Evolutionary conservation across 92 coral and sea anemone species (phyloP), one percentile per base, ranked within the genome.

Genomic region (Actinernus sp.): DNA sequence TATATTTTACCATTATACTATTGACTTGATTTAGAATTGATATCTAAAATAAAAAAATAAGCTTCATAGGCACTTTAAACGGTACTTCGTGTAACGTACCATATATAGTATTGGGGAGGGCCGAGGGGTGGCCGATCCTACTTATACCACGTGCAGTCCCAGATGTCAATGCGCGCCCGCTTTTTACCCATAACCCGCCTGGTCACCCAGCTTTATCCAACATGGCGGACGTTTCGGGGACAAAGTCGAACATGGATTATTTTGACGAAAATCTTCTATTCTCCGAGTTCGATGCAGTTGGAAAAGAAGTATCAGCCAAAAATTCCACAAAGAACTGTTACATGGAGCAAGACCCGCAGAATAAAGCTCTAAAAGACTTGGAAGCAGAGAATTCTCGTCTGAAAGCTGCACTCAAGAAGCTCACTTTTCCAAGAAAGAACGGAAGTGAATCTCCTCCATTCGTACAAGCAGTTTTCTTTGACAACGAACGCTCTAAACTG

Each of bases 241-340:
- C n/a, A n/a, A n/a, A 61, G 31, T 22, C 13, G 6, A 61, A 26
- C 31, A 53, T 17, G 7, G 45, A 49, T 8, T 69, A 52, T 14
- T 95, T 95, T 68, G 97, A 87, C 46, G 97, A 95, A 56, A 68
- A 77, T 4, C 61, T 36, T 31, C 94, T 95, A 18, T 95, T 95
- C 56, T 72, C 90, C 30, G 88, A 86, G 50, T 95, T 95, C 40
- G 92, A 84, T 44, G 58, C 76, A 2, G 67, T 40, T 48, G 62
- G 59, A 60, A 68, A 54, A 11, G 47, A 26, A 26, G 49, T 26
- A 26, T 23, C 68, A 61, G 61, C 58, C 29, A 49, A 39, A 11
- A 68, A 65, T 28, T 49, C 44, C 27, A 29, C 55, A n/a, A 55
- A 40, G 30, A 34, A 43, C 27, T n/a, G 17, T 27, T 13, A 28